Evolutionary conservation across 35 echinoderm and acorn worm genomes (phyloP).

Genomic region (Apostichopus japonicus): DNA sequence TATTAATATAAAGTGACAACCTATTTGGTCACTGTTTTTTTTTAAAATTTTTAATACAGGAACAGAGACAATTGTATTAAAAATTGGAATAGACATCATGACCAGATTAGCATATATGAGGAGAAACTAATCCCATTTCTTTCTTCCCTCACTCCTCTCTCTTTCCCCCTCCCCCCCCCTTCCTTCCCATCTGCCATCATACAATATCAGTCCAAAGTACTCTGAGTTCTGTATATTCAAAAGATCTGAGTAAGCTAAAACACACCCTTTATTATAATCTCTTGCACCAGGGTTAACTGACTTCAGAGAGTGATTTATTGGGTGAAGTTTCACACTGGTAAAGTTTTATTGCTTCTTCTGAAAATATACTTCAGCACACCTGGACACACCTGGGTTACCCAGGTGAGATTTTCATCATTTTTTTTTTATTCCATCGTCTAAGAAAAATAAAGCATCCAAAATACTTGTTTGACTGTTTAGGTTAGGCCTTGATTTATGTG

Average conservation of each 20-base stretch:
- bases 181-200: no score
- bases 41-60: no score
- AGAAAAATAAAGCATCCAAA: conserved; percentile 48
- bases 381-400: conserved; percentile 39
- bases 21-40: no score
- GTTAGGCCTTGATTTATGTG: conserved; percentile 32
- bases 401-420: conserved; percentile 8
- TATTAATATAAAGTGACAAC: no score
- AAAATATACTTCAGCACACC: conserved; percentile 51
- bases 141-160: no score
- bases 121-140: no score
- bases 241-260: not conserved
- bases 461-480: conserved; percentile 45
- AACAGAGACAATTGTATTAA: no score
- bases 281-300: not conserved
- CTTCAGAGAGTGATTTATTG: conserved; percentile 24
- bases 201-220: no score
- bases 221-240: no score
- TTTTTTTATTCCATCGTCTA: not conserved
- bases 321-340: conserved; percentile 37
- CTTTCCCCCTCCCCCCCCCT: no score
- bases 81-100: no score
- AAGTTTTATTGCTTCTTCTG: conserved; percentile 34
- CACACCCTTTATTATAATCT: not conserved
- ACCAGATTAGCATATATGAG: no score